Base-by-base conservation (phyloP, 2,113 vertebrate genomes). In the Oreochromis spilurus region DNA sequence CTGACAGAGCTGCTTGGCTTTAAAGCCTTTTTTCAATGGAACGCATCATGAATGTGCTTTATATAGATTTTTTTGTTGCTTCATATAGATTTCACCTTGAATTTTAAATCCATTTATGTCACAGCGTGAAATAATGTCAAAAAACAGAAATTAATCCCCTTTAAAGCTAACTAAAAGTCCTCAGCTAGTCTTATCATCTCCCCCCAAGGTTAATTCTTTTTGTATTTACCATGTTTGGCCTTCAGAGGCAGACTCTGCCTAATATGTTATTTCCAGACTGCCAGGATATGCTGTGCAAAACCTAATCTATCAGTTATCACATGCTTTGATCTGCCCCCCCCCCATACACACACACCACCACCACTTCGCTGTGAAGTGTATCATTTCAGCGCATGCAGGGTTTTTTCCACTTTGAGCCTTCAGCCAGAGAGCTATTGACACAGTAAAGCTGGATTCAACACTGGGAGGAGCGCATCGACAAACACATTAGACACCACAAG, bases 401-500 rank as follows among this genome's bases (percentile, higher is more conserved):
- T 65, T 81, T 48, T 89, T 83, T 67, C 55, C 1, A n/a, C 82
- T 77, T 77, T 75, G 43, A 87, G 72, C 81, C 19, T 85, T 86
- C n/a, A 85, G 70, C 83, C 36, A 7, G 58, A 67, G 67, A 53
- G 82, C 50, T 91, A 88, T 90, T 88, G 91, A 93, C 87, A 84
- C 72, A 75, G 83, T 3, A n/a, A 80, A 82, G 87, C 79, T 40
- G 87, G 80, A 79, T 83, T 82, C 83, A 75, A 43, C 78, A 48
- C 81, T 3, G 65, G 81, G 84, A 93, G 88, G 92, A 90, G 83
- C 31, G 6, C 80, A 92, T 92, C 38, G 84, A 89, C 88, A 94
- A 93, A 91, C 91, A 89, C 91, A 90, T 95, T 93, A 93, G 79
- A 84, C 77, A 52, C 40, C 19, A 84, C 79, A 88, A 84, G 86